Conservation (phyloP, 1,140 invertebrate genomes). For the Ephestia elutella region DNA sequence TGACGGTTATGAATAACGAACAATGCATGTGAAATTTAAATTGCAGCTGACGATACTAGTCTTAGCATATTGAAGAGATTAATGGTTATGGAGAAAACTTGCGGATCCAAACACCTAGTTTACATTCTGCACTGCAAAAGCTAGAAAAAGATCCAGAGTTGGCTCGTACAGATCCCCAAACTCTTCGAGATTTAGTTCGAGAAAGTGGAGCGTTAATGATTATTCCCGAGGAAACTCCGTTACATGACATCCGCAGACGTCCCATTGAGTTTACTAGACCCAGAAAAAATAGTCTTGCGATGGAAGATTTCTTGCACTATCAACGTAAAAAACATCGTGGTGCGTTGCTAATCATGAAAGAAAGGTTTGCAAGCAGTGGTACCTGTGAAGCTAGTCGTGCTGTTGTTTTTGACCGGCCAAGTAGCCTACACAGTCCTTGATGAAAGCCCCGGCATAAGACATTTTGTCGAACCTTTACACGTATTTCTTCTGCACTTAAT, state of each 20-base stretch:
- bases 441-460: slow-evolving; percentile 82
- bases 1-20: slow-evolving; percentile 77
- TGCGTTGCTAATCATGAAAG: slow-evolving; percentile 83
- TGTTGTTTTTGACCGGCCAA: slow-evolving; percentile 83
- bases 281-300: slow-evolving; percentile 81
- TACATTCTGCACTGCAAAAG: slow-evolving; percentile 76
- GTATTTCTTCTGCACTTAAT: slow-evolving; percentile 81
- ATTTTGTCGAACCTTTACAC: slow-evolving; percentile 85
- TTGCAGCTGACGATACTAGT: slow-evolving; percentile 77
- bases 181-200: slow-evolving; percentile 79
- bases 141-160: slow-evolving; percentile 79
- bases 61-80: slow-evolving; percentile 82
- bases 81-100: slow-evolving; percentile 82
- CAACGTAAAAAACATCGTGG: slow-evolving; percentile 75
- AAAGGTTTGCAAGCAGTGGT: slow-evolving; percentile 85
- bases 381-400: slow-evolving; percentile 82
- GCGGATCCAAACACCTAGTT: slow-evolving; percentile 79
- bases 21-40: slow-evolving; percentile 74
- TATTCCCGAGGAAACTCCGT: slow-evolving; percentile 76
- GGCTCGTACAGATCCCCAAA: slow-evolving; percentile 79
- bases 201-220: slow-evolving; percentile 83
- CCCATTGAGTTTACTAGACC: slow-evolving; percentile 77
- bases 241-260: slow-evolving; percentile 80
- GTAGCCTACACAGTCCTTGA: slow-evolving; percentile 85
- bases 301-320: slow-evolving; percentile 83